phyloP scores from a whole-genome alignment of 2,797 vertebrate genomes.

The Anableps anableps region DNA sequence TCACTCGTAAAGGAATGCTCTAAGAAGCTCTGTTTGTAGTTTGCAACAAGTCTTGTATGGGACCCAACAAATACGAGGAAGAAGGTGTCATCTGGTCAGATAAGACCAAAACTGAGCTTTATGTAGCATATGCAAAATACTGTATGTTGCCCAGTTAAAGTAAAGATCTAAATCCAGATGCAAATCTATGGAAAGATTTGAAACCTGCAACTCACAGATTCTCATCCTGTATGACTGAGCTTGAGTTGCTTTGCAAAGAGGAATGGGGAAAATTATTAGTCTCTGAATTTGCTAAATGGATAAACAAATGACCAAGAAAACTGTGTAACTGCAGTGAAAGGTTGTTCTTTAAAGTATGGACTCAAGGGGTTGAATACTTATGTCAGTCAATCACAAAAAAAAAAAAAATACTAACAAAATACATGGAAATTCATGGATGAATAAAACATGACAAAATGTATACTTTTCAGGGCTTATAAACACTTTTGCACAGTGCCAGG shows the following conservation, averaged over 20 bases:
- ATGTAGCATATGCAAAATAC: too few relatives aligned
- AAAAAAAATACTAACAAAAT: not conserved
- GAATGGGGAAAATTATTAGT: not conserved
- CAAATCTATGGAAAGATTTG: too few relatives aligned
- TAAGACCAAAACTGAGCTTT: too few relatives aligned
- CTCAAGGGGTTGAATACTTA: not conserved
- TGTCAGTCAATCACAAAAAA: not conserved
- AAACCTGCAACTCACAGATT: too few relatives aligned
- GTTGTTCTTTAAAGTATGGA: not conserved
- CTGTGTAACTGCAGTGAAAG: not conserved
- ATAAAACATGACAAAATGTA: not conserved
- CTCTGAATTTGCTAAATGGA: not conserved
- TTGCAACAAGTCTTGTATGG: not conserved
- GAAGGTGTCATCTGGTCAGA: too few relatives aligned
- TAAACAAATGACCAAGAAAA: not conserved
- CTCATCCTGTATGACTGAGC: not conserved
- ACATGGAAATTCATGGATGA: not conserved
- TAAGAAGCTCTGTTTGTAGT: not conserved
- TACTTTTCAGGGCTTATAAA: not conserved
- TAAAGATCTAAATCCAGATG: too few relatives aligned
- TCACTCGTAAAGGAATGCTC: not conserved
- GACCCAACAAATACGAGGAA: not conserved
- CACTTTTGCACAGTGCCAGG: not conserved
- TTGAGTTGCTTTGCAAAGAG: not conserved
- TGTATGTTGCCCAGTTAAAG: too few relatives aligned